phyloP scores from a whole-genome alignment of 92 coral and sea anemone genomes.

The Phenganax subtilis region DNA sequence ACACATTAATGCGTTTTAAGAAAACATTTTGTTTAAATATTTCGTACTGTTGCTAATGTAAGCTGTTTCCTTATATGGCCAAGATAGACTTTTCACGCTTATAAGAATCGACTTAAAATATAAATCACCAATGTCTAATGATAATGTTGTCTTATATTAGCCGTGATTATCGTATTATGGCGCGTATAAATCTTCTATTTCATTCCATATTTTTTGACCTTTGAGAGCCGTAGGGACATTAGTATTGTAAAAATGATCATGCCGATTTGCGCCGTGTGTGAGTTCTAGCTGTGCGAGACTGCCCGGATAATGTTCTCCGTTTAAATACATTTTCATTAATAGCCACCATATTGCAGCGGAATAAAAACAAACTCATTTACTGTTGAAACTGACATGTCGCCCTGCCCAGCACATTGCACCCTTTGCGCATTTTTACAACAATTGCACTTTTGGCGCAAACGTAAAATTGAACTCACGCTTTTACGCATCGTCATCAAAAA shows the following conservation, averaged over 20 bases:
- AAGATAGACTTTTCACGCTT: background rate
- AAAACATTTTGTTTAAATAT: slow-evolving; percentile 15
- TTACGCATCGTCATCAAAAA: background rate
- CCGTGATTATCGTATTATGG: too few relatives aligned
- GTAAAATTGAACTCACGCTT: background rate
- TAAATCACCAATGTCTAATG: background rate
- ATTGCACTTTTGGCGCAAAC: background rate
- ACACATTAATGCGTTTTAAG: slow-evolving; percentile 21
- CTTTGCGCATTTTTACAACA: background rate
- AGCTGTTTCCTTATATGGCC: background rate
- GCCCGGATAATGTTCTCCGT: slow-evolving; percentile 23
- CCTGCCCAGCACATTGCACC: background rate
- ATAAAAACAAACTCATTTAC: slow-evolving; percentile 23
- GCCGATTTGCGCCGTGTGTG: background rate
- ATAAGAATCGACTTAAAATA: background rate
- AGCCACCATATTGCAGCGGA: slow-evolving; percentile 23
- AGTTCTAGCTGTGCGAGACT: slow-evolving; percentile 16
- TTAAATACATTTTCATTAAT: slow-evolving; percentile 19
- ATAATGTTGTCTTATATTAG: too few relatives aligned
- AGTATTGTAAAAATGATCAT: too few relatives aligned
- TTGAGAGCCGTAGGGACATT: too few relatives aligned
- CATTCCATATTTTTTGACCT: too few relatives aligned
- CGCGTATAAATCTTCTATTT: too few relatives aligned
- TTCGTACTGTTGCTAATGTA: background rate
- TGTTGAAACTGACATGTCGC: slow-evolving; percentile 22